Conservation (phyloP, 2,113 vertebrate species). For the Pterophyllum scalare region DNA sequence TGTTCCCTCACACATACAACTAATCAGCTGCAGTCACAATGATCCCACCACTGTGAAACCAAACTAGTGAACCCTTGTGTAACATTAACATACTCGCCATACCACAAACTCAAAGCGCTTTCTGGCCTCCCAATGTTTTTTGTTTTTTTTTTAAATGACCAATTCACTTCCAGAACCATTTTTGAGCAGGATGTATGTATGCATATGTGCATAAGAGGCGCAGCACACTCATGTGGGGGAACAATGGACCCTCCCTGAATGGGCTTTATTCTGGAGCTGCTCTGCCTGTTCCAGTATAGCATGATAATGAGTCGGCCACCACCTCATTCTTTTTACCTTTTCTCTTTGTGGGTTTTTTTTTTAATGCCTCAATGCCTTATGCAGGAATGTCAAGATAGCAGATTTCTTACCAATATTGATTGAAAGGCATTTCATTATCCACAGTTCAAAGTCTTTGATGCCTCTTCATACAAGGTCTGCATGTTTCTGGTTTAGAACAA, state of each 20-base stretch:
- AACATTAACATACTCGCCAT: not conserved
- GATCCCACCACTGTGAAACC: constrained; percentile 29
- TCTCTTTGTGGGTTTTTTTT: constrained; percentile 29
- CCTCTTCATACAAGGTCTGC: not conserved
- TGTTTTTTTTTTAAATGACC: constrained; percentile 8
- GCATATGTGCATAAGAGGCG: constrained; percentile 38
- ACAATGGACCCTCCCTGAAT: constrained; percentile 76
- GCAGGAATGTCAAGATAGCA: constrained; percentile 8
- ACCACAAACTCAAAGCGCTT: constrained; percentile 42
- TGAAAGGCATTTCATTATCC: not conserved
- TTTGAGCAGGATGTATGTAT: constrained; percentile 31
- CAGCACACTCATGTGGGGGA: constrained; percentile 49
- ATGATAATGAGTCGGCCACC: constrained; percentile 49
- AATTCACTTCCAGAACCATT: constrained; percentile 70
- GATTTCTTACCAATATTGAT: constrained; percentile 16
- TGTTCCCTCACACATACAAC: constrained; percentile 4
- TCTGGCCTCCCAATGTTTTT: constrained; percentile 42
- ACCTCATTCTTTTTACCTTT: constrained; percentile 44
- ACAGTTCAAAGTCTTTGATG: not conserved
- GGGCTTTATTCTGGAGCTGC: constrained; percentile 77
- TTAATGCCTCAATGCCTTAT: constrained; percentile 6
- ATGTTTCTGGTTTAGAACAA: constrained; percentile 7
- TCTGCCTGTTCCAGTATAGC: constrained; percentile 68
- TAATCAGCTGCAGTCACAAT: constrained; percentile 9
- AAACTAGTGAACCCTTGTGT: constrained; percentile 45